A percentile compares a stretch with the other conserved stretches of the same genome.
Conservation (phyloP, 2,113 vertebrate species). For the Phalacrocorax brasilianus region DNA sequence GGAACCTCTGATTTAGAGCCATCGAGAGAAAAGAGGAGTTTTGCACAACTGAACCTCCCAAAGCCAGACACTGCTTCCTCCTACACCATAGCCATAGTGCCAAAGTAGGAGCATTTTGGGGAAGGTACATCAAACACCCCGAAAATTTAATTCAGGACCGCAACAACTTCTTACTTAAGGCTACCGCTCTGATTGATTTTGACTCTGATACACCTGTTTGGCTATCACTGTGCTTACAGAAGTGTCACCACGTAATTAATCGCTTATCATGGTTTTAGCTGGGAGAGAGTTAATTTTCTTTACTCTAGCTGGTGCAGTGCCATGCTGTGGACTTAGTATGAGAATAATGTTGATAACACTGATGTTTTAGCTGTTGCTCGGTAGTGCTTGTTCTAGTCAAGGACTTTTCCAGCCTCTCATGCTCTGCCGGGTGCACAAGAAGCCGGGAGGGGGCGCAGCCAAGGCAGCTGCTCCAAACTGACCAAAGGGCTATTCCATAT, state of each 20-base stretch:
- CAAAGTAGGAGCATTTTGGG: neutral
- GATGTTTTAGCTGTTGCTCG: too few relatives aligned
- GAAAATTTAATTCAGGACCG: neutral
- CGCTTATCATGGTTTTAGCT: too few relatives aligned
- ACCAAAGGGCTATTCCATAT: too few relatives aligned
- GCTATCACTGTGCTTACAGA: neutral
- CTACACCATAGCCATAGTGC: accelerated
- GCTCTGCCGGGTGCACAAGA: too few relatives aligned
- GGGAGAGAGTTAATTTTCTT: too few relatives aligned
- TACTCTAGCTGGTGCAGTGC: too few relatives aligned
- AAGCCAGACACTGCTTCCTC: neutral
- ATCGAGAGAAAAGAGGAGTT: neutral
- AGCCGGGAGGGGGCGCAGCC: too few relatives aligned
- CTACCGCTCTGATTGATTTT: neutral
- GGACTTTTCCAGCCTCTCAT: too few relatives aligned
- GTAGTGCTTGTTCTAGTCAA: too few relatives aligned
- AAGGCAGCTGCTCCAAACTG: too few relatives aligned
- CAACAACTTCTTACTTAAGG: neutral
- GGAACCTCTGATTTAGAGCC: neutral
- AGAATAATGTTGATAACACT: too few relatives aligned
- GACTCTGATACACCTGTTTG: neutral
- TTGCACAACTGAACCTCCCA: neutral
- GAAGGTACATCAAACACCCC: neutral
- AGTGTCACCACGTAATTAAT: accelerated
- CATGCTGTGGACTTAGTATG: too few relatives aligned